Conservation (phyloP, 92 coral and sea anemone species). For the Pocillopora grandis region DNA sequence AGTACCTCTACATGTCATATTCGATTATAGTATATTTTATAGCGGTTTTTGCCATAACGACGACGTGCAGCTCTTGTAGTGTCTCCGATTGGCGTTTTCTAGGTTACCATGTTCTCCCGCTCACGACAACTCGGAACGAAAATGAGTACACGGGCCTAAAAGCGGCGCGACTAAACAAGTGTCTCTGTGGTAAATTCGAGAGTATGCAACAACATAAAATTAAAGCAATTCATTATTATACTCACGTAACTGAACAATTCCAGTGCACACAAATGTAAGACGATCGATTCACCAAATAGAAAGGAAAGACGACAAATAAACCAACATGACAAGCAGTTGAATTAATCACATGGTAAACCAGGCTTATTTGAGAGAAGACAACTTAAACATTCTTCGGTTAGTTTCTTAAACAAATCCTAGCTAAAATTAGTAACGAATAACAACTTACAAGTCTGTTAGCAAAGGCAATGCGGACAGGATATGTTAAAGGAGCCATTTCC, state of each 20-base stretch:
- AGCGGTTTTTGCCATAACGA: too few relatives aligned
- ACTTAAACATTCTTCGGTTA: too few relatives aligned
- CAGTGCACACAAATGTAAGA: slow-evolving; percentile 91
- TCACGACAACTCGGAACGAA: neutral
- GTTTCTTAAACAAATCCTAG: too few relatives aligned
- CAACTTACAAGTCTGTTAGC: slow-evolving; percentile 68
- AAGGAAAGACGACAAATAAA: neutral
- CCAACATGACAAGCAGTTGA: neutral
- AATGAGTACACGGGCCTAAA: neutral
- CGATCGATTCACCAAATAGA: slow-evolving; percentile 79
- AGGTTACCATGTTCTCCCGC: neutral
- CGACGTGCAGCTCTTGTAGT: too few relatives aligned
- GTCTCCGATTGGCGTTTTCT: neutral
- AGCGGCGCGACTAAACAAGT: neutral
- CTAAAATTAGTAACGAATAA: too few relatives aligned
- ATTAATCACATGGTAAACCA: too few relatives aligned
- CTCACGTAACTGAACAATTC: slow-evolving; percentile 98
- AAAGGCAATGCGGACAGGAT: slow-evolving; percentile 77
- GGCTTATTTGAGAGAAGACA: too few relatives aligned
- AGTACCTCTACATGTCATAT: too few relatives aligned
- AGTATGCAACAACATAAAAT: neutral
- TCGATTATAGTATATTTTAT: too few relatives aligned
- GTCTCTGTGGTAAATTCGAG: neutral
- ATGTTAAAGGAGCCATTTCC: slow-evolving; percentile 65
- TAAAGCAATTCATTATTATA: neutral